Base-by-base conservation (phyloP, 2,113 vertebrate genomes). In the Sardina pilchardus region DNA sequence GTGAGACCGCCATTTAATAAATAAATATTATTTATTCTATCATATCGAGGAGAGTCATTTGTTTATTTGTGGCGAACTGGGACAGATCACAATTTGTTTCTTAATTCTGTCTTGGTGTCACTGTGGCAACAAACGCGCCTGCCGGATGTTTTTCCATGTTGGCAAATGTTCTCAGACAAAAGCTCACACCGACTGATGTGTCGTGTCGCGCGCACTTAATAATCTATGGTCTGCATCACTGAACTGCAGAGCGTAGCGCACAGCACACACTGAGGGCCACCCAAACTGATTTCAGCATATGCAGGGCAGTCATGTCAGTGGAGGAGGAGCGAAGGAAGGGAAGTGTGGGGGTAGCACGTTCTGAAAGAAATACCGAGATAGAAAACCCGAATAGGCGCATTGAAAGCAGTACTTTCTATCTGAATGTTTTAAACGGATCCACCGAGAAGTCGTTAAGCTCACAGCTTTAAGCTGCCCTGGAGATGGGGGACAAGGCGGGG, bases 401-500 rank as follows among this genome's bases (percentile, higher is more conserved):
- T 39, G 30, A 16, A 63, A 36, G 71, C 71, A 36, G 71, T 36
- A 34, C 30, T 78, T 16, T 78, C 30, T 78, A 10, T 78, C 16
- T 78, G 71, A 78, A 78, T 36, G 71, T 16, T 78, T 36, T 36
- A 78, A 78, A 39, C 71, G 71, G 71, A 78, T 16, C 30, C 14
- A 4, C 71, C 71, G 21, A 78, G 34, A 78, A 78, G 30, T 78
- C 71, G 71, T 16, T 14, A 78, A 78, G 71, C 71, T 34, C 71
- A 78, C 71, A 78, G 71, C 71, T 36, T 34, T 34, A 78, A 81
- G 93, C 89, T 93, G 91, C 87, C 92, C 94, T 93, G 90, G 93
- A 94, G 90, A 93, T 90, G 90, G 92, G 94, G 90, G 94, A 94
- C 89, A 95, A 93, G 88, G 93, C 90, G 90, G 92, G 94, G 86